A percentile compares a stretch with the other conserved stretches of the same genome.
Conservation (phyloP, 2,797 vertebrate species). For the Mus spretus region DNA sequence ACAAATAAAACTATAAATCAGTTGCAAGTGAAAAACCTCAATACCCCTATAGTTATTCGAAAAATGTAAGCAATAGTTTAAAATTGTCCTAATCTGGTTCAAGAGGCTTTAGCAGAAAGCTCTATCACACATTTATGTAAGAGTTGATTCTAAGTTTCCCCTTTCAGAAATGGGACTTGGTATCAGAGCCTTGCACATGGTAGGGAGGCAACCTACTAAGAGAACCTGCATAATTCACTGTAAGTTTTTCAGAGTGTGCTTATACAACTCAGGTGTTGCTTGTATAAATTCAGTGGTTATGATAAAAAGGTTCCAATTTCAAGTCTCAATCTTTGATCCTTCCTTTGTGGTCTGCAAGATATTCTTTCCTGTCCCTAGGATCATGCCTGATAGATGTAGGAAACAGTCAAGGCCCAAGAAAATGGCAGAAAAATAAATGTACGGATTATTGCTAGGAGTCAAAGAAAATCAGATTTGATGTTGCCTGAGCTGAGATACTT, state of each 20-base stretch:
- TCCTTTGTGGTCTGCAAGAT: not conserved
- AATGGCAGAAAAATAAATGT: not conserved
- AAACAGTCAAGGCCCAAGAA: not conserved
- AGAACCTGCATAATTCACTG: too few species aligned
- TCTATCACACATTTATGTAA: not conserved
- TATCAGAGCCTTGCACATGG: not conserved
- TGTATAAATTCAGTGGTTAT: not conserved
- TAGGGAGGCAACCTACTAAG: not conserved
- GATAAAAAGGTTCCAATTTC: not conserved
- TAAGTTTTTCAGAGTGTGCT: not conserved
- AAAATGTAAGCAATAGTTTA: slow-evolving; percentile 13
- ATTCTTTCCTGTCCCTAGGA: not conserved
- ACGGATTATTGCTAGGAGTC: not conserved
- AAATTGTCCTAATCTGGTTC: not conserved
- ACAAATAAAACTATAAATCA: not conserved
- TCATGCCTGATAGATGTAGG: not conserved
- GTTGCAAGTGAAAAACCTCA: not conserved
- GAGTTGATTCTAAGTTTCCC: not conserved
- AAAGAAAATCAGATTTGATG: not conserved
- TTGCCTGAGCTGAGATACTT: not conserved
- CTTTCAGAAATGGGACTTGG: not conserved
- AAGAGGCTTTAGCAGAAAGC: not conserved
- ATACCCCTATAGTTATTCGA: not conserved
- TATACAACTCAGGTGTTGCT: not conserved
- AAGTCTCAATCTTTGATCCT: not conserved